Evolutionary conservation across 2,113 vertebrate species (phyloP).

Genomic region (Phodopus roborovskii): DNA sequence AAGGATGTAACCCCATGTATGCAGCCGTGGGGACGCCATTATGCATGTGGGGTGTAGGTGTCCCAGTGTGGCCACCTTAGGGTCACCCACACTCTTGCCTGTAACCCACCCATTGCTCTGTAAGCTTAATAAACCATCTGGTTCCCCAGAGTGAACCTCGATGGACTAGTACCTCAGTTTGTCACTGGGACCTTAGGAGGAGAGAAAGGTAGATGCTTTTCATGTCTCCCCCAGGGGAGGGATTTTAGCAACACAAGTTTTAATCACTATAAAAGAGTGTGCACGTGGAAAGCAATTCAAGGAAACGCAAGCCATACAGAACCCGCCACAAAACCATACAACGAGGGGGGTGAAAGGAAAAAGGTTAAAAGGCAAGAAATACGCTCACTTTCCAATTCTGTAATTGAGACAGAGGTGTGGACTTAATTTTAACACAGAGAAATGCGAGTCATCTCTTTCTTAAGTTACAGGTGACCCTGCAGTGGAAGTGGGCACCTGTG

Average conservation of each 20-base stretch:
- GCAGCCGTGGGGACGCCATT: background rate
- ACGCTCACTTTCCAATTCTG: background rate
- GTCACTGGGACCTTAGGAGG: background rate
- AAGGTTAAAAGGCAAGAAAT: background rate
- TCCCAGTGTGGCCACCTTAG: background rate
- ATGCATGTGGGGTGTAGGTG: background rate
- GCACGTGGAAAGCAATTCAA: background rate
- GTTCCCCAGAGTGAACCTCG: background rate
- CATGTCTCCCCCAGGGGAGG: background rate
- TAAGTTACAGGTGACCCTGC: conserved; percentile 31
- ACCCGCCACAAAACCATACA: background rate
- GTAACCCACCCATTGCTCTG: background rate
- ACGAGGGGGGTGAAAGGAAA: no score
- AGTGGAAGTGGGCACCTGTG: background rate
- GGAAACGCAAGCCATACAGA: background rate
- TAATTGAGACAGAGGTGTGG: background rate
- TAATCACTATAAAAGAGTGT: background rate
- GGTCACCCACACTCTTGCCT: background rate
- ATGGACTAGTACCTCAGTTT: background rate
- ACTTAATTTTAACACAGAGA: conserved; percentile 30
- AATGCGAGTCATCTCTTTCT: background rate
- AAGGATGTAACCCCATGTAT: background rate
- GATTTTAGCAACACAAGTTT: background rate
- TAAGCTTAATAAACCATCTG: background rate
- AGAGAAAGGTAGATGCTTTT: background rate